Evolutionary conservation across 2,888 invertebrate genomes (phyloP).

Genomic region (Eupsilia transversa): DNA sequence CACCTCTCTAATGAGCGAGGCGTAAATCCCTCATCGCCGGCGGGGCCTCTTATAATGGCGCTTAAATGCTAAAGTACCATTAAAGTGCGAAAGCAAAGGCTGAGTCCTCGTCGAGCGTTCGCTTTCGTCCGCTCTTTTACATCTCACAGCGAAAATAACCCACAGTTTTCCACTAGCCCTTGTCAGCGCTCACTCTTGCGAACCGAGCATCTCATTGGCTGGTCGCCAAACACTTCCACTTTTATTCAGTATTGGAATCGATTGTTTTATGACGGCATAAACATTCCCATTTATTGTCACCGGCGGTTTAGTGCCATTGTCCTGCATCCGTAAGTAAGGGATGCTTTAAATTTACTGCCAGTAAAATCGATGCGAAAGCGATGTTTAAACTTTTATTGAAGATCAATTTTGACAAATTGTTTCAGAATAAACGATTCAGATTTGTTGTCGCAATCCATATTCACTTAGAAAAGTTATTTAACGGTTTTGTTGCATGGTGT

Average conservation of each 20-base stretch:
- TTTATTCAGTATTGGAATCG: slow-evolving; percentile 85
- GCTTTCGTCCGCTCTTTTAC: slow-evolving; percentile 85
- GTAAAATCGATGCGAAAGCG: slow-evolving; percentile 76
- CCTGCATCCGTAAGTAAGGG: slow-evolving; percentile 80
- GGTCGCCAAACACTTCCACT: slow-evolving; percentile 83
- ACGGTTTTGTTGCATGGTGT: slow-evolving; percentile 47
- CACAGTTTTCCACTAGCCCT: slow-evolving; percentile 78
- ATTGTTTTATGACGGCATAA: slow-evolving; percentile 86
- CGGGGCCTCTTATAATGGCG: slow-evolving; percentile 77
- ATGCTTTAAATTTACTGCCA: slow-evolving; percentile 82
- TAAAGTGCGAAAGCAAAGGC: slow-evolving; percentile 83
- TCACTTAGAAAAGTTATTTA: slow-evolving; percentile 31
- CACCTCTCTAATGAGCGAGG: slow-evolving; percentile 77
- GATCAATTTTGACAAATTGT: slow-evolving; percentile 66
- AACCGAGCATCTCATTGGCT: slow-evolving; percentile 84
- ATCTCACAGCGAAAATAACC: slow-evolving; percentile 81
- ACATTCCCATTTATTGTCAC: slow-evolving; percentile 84
- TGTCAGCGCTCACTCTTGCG: slow-evolving; percentile 74
- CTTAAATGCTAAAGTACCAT: slow-evolving; percentile 82
- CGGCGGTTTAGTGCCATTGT: slow-evolving; percentile 80
- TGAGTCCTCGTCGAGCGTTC: slow-evolving; percentile 82
- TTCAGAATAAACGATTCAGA: slow-evolving; percentile 58
- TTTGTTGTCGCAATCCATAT: slow-evolving; percentile 38
- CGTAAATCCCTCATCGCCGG: slow-evolving; percentile 76
- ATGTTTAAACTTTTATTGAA: slow-evolving; percentile 72